Evolutionary conservation across 2,113 vertebrate species (phyloP).

Genomic region (Vombatus ursinus): DNA sequence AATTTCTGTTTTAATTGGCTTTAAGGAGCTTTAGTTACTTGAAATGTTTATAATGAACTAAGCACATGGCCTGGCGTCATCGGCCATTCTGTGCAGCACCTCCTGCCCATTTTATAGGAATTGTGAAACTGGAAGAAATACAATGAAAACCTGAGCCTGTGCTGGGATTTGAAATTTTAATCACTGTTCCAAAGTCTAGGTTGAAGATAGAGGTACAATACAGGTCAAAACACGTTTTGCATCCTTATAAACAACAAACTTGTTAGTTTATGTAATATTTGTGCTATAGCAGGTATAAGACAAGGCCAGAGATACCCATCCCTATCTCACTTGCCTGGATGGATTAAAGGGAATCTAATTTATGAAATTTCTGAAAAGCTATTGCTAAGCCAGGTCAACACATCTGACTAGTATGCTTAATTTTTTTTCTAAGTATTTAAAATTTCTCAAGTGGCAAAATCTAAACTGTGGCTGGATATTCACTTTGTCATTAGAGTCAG

Average conservation of each 20-base stretch:
- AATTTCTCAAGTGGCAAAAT: not conserved
- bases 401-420: not conserved
- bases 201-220: constrained; percentile 5
- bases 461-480: not conserved
- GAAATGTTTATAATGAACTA: constrained; percentile 61
- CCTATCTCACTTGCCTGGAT: constrained; percentile 30
- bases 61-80: constrained; percentile 37
- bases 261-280: constrained; percentile 42
- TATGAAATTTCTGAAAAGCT: constrained; percentile 21
- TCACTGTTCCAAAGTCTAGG: constrained; percentile 39
- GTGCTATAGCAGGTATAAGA: not conserved
- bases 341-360: constrained; percentile 1
- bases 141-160: constrained; percentile 49
- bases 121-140: constrained; percentile 53
- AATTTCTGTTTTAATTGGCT: constrained; percentile 75
- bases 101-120: constrained; percentile 50
- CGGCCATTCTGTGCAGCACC: constrained; percentile 53
- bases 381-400: not conserved
- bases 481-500: not conserved
- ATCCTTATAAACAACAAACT: constrained; percentile 30
- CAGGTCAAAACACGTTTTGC: constrained; percentile 22
- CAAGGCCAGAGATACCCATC: not conserved
- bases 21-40: constrained; percentile 42
- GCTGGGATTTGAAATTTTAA: constrained; percentile 39
- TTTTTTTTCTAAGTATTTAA: not conserved